Evolutionary conservation across 2,113 vertebrate species (phyloP), one percentile per base, ranked within the genome.

Genomic region (Silurus asotus): DNA sequence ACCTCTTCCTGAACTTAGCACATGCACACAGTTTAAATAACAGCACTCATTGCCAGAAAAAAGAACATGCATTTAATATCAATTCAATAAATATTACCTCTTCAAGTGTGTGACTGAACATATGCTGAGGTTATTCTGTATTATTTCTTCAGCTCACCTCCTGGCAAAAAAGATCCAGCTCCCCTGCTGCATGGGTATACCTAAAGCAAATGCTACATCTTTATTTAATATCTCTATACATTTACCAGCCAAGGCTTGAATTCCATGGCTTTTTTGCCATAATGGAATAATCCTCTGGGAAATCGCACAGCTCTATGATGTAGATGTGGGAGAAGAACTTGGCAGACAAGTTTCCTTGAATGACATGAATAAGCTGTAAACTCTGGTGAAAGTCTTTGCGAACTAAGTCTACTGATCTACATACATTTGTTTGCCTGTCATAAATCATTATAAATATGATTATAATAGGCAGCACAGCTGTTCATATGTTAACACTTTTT

Each of bases 181-280:
- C 17, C 67, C 48, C 8, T 45, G 25, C 28, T 87, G n/a, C 17
- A 77, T 88, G 78, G 92, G 90, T 88, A 87, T 86, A 90, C 87
- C 87, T 89, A 37, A 84, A 90, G 6, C 15, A 84, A 45, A 72
- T 84, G 70, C 88, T 92, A 88, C 88, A 92, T 91, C 88, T 91
- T 93, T 91, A 92, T 93, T 92, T 88, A 91, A 91, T 92, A 93
- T 90, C 86, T 55, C 67, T 85, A 77, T 59, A 62, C 37, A 87
- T 56, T 17, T 6, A 74, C 84, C 59, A 76, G 90, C 92, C 90
- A 93, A 88, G 62, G 86, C 82, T 70, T 85, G 91, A 90, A 91
- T 88, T 70, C 70, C 37, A 79, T 90, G 92, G 91, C 86, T 23
- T 89, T 89, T 93, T 91, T 87, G 92, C 72, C 86, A 79, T 86